Evolutionary conservation across 2,797 vertebrate genomes (phyloP).

Genomic region (Propithecus perrieri): DNA sequence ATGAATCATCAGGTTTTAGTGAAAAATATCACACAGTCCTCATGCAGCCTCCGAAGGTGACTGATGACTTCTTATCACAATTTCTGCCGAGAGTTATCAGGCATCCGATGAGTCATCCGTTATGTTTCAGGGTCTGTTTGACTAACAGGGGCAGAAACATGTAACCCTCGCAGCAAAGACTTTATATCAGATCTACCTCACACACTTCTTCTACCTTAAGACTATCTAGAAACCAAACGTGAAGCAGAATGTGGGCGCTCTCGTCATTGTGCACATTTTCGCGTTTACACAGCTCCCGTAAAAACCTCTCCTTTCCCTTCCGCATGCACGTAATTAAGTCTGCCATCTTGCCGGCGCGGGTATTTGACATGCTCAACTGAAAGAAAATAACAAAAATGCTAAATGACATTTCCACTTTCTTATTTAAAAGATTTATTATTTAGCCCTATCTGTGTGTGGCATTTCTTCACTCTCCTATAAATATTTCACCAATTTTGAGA

Average conservation of each 20-base stretch:
- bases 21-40: not conserved
- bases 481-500: constrained; percentile 59
- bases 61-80: not conserved
- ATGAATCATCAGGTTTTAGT: not conserved
- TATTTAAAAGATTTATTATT: constrained; percentile 35
- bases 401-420: not conserved
- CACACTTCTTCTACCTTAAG: not conserved
- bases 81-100: not conserved
- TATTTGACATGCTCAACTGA: not conserved
- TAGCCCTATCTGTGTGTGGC: not conserved
- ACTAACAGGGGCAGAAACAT: not conserved
- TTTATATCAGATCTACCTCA: constrained; percentile 30
- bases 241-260: not conserved
- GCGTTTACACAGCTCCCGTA: rapidly evolving
- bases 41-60: not conserved
- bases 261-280: rapidly evolving
- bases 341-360: not conserved
- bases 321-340: rapidly evolving
- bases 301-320: rapidly evolving
- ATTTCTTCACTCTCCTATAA: constrained; percentile 61
- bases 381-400: constrained; percentile 12
- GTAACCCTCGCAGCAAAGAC: constrained; percentile 59
- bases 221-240: not conserved
- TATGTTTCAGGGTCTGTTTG: constrained; percentile 7
- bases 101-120: not conserved